Evolutionary conservation across 1,140 invertebrate genomes (phyloP).

Genomic region (Amphibalanus amphitrite): DNA sequence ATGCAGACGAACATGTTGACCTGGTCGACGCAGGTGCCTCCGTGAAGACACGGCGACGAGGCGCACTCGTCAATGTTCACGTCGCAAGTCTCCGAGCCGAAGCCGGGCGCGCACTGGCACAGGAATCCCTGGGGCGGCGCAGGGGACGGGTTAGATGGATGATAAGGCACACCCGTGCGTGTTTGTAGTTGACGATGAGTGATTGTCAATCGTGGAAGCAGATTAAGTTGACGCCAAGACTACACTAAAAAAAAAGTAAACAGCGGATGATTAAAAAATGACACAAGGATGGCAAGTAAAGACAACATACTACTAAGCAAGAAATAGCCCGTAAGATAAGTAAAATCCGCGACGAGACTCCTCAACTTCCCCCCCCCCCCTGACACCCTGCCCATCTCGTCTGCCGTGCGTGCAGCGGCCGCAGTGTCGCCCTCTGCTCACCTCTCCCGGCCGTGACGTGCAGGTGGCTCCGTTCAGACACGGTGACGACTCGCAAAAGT

Average conservation of each 20-base stretch:
- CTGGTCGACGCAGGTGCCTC: slow-evolving; percentile 75
- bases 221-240: slow-evolving; percentile 37
- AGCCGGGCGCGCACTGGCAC: slow-evolving; percentile 44
- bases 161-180: no score
- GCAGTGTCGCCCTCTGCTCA: no score
- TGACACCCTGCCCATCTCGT: slow-evolving; percentile 41
- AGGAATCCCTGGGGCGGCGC: background rate
- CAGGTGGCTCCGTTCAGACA: slow-evolving; percentile 67
- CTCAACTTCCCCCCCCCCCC: no score
- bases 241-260: no score
- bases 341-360: no score
- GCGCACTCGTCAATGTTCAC: slow-evolving; percentile 22
- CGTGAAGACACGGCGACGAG: slow-evolving; percentile 38
- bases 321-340: no score
- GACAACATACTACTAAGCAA: slow-evolving; percentile 42
- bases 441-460: slow-evolving; percentile 44
- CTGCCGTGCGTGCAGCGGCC: no score
- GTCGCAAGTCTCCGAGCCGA: slow-evolving; percentile 53
- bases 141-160: no score
- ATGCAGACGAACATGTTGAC: slow-evolving; percentile 84
- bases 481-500: slow-evolving; percentile 31
- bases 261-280: no score
- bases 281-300: background rate
- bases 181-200: background rate
- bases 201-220: slow-evolving; percentile 22